These are phyloP conservation scores for Pangasius sanitwongsei DNA, from an alignment of 2,797 vertebrate species.

Conservation along the genomic window DNA sequence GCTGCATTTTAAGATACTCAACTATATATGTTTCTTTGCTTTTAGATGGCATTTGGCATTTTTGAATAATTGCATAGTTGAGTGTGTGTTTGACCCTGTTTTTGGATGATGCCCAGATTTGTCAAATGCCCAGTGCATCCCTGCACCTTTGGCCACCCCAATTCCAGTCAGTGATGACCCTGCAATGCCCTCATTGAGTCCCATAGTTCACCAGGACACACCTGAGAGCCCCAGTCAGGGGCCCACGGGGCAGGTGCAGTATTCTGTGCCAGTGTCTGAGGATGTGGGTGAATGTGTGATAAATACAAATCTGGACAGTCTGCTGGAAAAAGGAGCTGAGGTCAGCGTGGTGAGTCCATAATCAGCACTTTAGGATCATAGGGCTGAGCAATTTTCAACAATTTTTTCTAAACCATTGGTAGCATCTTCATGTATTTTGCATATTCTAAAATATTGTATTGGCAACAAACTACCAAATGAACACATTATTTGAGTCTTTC, in stretches of 20 bases:
- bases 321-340: constrained; percentile 83
- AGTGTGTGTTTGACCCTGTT: background rate
- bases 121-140: constrained; percentile 82
- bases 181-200: constrained; percentile 70
- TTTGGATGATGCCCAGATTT: constrained; percentile 62
- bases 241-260: constrained; percentile 71
- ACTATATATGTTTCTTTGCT: background rate
- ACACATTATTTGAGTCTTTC: background rate
- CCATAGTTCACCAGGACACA: constrained; percentile 73
- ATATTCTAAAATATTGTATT: background rate
- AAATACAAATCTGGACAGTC: constrained; percentile 86
- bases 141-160: constrained; percentile 80
- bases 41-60: background rate
- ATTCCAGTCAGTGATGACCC: constrained; percentile 81
- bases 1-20: background rate
- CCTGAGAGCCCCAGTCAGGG: constrained; percentile 76
- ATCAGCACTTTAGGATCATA: background rate
- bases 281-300: constrained; percentile 90
- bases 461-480: background rate
- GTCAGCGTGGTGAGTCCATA: constrained; percentile 72
- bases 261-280: constrained; percentile 85
- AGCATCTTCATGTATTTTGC: background rate
- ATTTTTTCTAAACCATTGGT: background rate
- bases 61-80: background rate
- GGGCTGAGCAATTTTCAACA: background rate